Evolutionary conservation across 2,888 invertebrate species (phyloP).

Genomic region (Pyrochroa serraticornis): DNA sequence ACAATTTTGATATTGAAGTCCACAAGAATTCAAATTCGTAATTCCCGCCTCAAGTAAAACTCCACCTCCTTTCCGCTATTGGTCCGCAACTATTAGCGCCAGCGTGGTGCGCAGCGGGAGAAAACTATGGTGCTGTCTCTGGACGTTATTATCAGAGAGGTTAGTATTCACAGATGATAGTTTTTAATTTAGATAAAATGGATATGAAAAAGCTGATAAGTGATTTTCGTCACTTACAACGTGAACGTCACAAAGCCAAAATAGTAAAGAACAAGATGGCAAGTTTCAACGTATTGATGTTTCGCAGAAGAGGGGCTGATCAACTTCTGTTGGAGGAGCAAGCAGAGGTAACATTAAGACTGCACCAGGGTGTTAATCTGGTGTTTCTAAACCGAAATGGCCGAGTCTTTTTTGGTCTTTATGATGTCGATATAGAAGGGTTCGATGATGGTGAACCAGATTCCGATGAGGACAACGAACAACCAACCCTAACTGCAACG

Average conservation of each 20-base stretch:
- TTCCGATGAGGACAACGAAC: slow-evolving; percentile 4
- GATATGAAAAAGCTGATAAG: slow-evolving; percentile 11
- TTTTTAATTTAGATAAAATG: slow-evolving; percentile 12
- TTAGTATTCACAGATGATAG: background rate
- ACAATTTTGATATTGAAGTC: too few species aligned
- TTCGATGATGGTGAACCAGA: slow-evolving; percentile 10
- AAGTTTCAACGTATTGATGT: background rate
- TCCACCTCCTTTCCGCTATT: too few species aligned
- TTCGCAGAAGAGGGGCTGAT: slow-evolving; percentile 1
- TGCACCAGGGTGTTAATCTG: slow-evolving; percentile 9
- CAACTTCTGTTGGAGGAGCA: slow-evolving; percentile 7
- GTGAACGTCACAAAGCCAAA: slow-evolving; percentile 6
- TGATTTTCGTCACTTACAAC: slow-evolving; percentile 10
- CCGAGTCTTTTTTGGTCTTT: slow-evolving; percentile 6
- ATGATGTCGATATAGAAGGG: slow-evolving; percentile 1
- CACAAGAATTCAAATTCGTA: too few species aligned
- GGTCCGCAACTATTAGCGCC: too few species aligned
- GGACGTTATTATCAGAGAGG: too few species aligned
- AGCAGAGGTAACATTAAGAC: slow-evolving; percentile 1
- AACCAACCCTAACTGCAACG: slow-evolving; percentile 10
- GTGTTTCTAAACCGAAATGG: slow-evolving; percentile 3
- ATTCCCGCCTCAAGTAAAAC: too few species aligned
- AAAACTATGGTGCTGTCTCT: too few species aligned
- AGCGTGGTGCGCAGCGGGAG: too few species aligned
- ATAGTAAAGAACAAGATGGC: slow-evolving; percentile 4